phyloP scores from a whole-genome alignment of 2,113 vertebrate species.

The Ornithorhynchus anatinus region DNA sequence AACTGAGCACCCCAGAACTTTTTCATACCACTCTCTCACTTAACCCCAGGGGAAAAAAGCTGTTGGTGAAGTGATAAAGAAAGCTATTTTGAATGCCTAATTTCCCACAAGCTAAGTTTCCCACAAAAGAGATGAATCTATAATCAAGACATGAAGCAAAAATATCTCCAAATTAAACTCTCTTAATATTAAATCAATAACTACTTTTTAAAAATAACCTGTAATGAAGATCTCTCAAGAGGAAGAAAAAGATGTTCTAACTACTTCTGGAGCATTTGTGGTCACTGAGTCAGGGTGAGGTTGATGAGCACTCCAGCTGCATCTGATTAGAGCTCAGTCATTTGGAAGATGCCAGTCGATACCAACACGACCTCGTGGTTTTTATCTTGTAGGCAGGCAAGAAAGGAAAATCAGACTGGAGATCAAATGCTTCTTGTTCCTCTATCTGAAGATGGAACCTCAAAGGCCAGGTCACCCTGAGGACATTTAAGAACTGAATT shows the following conservation, averaged over 20 bases:
- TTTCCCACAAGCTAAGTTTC: slow-evolving; percentile 62
- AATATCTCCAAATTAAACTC: slow-evolving; percentile 61
- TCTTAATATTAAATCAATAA: slow-evolving; percentile 63
- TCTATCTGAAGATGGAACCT: not conserved
- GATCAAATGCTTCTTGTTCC: too few species aligned
- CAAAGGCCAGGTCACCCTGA: not conserved
- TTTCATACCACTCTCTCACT: slow-evolving; percentile 40
- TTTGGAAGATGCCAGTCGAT: not conserved
- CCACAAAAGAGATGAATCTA: slow-evolving; percentile 65
- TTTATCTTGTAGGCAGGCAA: not conserved
- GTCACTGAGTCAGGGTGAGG: not conserved
- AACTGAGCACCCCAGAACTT: too few species aligned
- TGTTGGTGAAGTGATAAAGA: slow-evolving; percentile 51
- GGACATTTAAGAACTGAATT: not conserved
- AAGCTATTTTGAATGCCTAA: slow-evolving; percentile 61
- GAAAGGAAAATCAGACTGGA: not conserved
- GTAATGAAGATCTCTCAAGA: slow-evolving; percentile 33
- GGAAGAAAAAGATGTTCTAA: not conserved
- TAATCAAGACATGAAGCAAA: slow-evolving; percentile 65
- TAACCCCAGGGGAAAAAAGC: slow-evolving; percentile 56
- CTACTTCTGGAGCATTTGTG: not conserved
- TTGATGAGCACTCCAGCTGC: not conserved
- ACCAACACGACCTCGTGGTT: not conserved
- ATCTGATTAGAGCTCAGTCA: not conserved
- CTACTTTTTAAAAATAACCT: slow-evolving; percentile 46